Evolutionary conservation across 2,888 invertebrate genomes (phyloP).

Genomic region (Acanthoscelides obtectus): DNA sequence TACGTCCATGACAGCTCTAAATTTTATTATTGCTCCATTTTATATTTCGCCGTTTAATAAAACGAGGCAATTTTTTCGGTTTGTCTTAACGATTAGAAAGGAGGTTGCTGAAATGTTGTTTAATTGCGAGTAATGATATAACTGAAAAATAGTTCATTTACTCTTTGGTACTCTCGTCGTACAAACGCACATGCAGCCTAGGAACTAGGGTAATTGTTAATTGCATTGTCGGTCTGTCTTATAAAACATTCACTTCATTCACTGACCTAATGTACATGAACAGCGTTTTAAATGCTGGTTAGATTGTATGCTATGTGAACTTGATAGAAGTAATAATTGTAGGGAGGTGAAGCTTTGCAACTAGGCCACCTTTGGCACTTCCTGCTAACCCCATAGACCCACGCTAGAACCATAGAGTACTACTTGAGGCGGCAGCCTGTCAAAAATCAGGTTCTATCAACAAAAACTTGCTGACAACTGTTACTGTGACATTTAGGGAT

Average conservation of each 20-base stretch:
- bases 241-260: background rate
- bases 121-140: background rate
- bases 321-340: too few species aligned
- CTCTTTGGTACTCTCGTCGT: background rate
- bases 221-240: background rate
- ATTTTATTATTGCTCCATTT: background rate
- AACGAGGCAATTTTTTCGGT: background rate
- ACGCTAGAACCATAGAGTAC: too few species aligned
- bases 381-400: too few species aligned
- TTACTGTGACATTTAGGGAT: too few species aligned
- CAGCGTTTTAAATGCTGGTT: too few species aligned
- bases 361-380: too few species aligned
- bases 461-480: too few species aligned
- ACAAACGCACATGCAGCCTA: background rate
- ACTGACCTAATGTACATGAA: background rate
- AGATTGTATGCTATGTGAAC: too few species aligned
- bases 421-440: too few species aligned
- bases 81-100: background rate
- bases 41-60: background rate
- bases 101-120: background rate
- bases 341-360: too few species aligned
- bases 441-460: too few species aligned
- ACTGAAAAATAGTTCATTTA: background rate
- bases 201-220: background rate
- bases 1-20: background rate